Conservation (phyloP, 64 coral and sea anemone species). For the Stichodactyla mertensii region DNA sequence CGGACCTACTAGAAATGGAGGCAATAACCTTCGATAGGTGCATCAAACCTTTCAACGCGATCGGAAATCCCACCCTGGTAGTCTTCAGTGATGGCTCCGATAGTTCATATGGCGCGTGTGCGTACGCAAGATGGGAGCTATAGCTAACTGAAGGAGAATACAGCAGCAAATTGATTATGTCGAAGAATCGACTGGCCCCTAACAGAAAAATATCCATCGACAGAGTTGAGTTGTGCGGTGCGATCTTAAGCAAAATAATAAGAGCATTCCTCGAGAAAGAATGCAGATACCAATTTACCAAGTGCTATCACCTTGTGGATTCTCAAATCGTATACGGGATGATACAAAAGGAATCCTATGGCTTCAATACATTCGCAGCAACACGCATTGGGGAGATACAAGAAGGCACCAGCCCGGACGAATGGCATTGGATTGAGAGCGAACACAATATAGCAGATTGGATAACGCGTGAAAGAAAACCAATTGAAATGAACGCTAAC, state of each 20-base stretch:
- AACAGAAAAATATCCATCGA: constrained; percentile 51
- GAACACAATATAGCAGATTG: constrained; percentile 42
- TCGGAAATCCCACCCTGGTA: background rate
- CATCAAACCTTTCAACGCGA: background rate
- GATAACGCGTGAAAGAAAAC: constrained; percentile 5
- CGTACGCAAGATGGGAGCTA: constrained; percentile 24
- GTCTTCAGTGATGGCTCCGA: constrained; percentile 35
- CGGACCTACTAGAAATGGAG: constrained; percentile 3
- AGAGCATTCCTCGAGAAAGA: constrained; percentile 26
- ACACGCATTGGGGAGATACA: constrained; percentile 55
- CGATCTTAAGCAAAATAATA: constrained; percentile 29
- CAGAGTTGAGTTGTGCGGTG: constrained; percentile 39
- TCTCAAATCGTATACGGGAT: constrained; percentile 42
- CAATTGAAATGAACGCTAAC: background rate
- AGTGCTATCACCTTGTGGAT: constrained; percentile 26
- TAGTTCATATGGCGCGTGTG: constrained; percentile 23
- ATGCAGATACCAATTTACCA: constrained; percentile 41
- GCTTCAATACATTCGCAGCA: constrained; percentile 56
- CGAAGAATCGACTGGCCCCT: constrained; percentile 47
- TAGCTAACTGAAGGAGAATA: background rate
- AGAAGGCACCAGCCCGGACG: constrained; percentile 14
- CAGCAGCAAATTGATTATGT: constrained; percentile 21
- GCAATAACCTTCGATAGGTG: background rate
- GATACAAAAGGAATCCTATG: constrained; percentile 48
- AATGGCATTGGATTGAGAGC: constrained; percentile 48